Percentiles rank a stretch among this genome's conserved stretches.
These are phyloP conservation scores for Opisthocomus hoazin DNA, from an alignment of 2,113 vertebrate genomes.

Conservation along the genomic window DNA sequence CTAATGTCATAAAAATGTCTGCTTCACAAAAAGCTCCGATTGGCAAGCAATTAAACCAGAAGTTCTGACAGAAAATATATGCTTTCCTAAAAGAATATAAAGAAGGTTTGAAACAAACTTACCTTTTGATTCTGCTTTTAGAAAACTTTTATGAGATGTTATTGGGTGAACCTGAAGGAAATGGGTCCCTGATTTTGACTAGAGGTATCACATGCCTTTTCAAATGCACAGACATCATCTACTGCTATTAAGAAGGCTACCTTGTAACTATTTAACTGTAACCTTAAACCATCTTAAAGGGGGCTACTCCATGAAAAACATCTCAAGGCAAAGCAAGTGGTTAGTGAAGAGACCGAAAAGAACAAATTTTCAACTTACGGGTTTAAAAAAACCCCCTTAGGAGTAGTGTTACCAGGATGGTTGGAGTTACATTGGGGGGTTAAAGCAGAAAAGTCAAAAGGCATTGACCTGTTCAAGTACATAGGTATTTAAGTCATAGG, in stretches of 20 bases:
- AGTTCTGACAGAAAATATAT: not conserved
- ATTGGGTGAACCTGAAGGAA: not conserved
- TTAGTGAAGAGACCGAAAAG: not conserved
- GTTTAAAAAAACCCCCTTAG: not conserved
- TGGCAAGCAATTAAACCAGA: not conserved
- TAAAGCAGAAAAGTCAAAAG: not conserved
- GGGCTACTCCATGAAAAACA: not conserved
- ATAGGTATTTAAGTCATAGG: not conserved
- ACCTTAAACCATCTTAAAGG: not conserved
- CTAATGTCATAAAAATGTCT: not conserved
- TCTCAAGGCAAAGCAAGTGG: constrained; percentile 2
- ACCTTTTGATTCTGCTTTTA: not conserved
- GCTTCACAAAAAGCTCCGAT: not conserved
- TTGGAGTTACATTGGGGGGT: not conserved
- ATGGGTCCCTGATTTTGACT: not conserved
- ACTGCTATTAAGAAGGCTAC: not conserved
- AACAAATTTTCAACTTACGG: not conserved
- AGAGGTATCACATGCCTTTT: not conserved
- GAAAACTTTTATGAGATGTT: not conserved
- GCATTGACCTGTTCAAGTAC: not conserved
- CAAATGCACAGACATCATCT: not conserved
- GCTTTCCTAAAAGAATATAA: not conserved
- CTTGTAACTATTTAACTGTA: not conserved
- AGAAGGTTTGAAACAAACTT: not conserved
- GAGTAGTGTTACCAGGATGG: not conserved